A percentile compares a stretch with the other conserved stretches of the same genome.
Evolutionary conservation across 2,113 vertebrate species (phyloP).

Genomic region (Seriola quinqueradiata): DNA sequence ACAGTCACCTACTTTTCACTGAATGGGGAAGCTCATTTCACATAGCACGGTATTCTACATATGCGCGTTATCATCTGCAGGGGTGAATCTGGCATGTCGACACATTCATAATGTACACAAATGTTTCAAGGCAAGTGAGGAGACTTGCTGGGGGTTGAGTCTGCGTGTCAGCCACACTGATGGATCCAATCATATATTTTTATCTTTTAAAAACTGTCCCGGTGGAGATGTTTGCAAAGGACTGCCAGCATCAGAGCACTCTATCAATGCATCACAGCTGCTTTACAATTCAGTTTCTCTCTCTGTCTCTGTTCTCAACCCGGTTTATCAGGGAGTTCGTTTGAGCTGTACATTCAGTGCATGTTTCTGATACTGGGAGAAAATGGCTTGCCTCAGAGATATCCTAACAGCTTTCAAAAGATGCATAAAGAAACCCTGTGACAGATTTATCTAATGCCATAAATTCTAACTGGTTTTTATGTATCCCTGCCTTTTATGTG

Average conservation of each 20-base stretch:
- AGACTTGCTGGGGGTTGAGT: not conserved
- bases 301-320: slow-evolving; percentile 68
- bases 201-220: slow-evolving; percentile 58
- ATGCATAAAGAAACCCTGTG: slow-evolving; percentile 68
- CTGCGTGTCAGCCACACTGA: slow-evolving; percentile 46
- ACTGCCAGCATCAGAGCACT: slow-evolving; percentile 52
- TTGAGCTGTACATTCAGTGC: slow-evolving; percentile 61
- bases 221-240: slow-evolving; percentile 57
- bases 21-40: slow-evolving; percentile 10
- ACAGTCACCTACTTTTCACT: slow-evolving; percentile 21
- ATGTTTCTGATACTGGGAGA: slow-evolving; percentile 65
- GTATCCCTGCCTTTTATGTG: slow-evolving; percentile 77
- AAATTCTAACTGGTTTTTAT: slow-evolving; percentile 78
- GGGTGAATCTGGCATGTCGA: slow-evolving; percentile 32
- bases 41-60: not conserved
- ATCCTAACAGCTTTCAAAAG: slow-evolving; percentile 79
- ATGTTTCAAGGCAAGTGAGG: slow-evolving; percentile 15
- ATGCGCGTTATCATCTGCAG: not conserved
- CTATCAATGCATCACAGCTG: slow-evolving; percentile 71
- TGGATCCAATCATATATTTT: slow-evolving; percentile 68
- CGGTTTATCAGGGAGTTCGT: slow-evolving; percentile 75
- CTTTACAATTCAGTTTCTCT: slow-evolving; percentile 77
- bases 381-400: slow-evolving; percentile 71
- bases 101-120: slow-evolving; percentile 28
- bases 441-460: slow-evolving; percentile 82